Percentiles rank a stretch among this genome's conserved stretches.
Conservation (phyloP, 1,140 invertebrate species). For the Drosophila willistoni region DNA sequence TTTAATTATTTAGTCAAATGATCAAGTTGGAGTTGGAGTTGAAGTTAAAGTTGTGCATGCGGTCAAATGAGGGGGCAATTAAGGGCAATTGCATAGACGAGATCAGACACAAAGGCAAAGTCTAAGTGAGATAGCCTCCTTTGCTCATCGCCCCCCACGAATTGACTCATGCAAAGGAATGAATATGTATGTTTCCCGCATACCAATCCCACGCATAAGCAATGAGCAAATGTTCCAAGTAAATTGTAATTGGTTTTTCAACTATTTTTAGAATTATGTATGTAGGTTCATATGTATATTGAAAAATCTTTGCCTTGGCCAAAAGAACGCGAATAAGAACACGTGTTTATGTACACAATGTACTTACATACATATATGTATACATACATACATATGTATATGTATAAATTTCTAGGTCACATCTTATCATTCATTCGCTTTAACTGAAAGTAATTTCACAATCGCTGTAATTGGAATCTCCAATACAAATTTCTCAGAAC, state of each 20-base stretch:
- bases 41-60: background rate
- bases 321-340: background rate
- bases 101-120: background rate
- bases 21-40: slow-evolving; percentile 12
- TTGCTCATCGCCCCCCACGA: background rate
- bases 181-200: background rate
- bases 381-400: background rate
- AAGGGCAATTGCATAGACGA: slow-evolving; percentile 16
- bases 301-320: slow-evolving; percentile 5
- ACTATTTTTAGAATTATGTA: slow-evolving; percentile 15
- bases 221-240: slow-evolving; percentile 10
- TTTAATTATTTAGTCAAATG: slow-evolving; percentile 18
- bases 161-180: slow-evolving; percentile 19
- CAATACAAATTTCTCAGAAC: background rate
- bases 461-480: slow-evolving; percentile 5
- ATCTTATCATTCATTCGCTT: background rate
- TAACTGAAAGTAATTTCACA: slow-evolving; percentile 8
- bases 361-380: background rate
- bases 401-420: slow-evolving; percentile 4
- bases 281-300: background rate
- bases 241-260: slow-evolving; percentile 16
- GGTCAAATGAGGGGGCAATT: slow-evolving; percentile 21
- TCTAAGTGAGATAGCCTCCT: background rate
- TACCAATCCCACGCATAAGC: slow-evolving; percentile 22
- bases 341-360: background rate